Evolutionary conservation across 2,888 invertebrate species (phyloP).

Genomic region (Camponotus fellah): DNA sequence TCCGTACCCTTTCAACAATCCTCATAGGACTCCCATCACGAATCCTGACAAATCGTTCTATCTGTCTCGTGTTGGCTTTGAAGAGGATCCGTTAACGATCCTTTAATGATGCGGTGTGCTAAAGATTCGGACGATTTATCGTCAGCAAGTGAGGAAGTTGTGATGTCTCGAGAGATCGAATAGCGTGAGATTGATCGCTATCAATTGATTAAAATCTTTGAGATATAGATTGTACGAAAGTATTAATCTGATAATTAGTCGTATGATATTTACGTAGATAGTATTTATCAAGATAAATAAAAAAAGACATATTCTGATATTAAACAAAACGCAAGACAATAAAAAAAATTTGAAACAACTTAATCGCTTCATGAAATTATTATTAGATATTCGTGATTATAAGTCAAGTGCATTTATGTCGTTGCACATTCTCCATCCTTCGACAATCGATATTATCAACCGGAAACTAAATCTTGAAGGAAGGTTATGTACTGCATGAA

Average conservation of each 20-base stretch:
- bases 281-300: not conserved
- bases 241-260: not conserved
- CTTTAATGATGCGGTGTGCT: conserved; percentile 70
- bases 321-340: not conserved
- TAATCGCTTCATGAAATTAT: not conserved
- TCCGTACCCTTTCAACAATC: conserved; percentile 45
- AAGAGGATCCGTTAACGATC: conserved; percentile 71
- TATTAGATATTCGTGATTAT: not conserved
- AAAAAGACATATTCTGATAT: not conserved
- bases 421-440: not conserved
- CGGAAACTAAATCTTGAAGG: conserved; percentile 23
- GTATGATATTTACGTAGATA: not conserved
- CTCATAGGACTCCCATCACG: conserved; percentile 66
- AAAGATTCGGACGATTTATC: conserved; percentile 62
- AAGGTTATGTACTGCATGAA: conserved; percentile 56
- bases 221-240: not conserved
- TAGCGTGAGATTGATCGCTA: conserved; percentile 15
- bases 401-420: not conserved
- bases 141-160: conserved; percentile 55
- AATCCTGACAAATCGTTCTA: conserved; percentile 73
- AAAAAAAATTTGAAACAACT: not conserved
- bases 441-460: not conserved
- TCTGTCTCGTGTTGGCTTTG: conserved; percentile 57
- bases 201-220: conserved; percentile 31
- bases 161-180: conserved; percentile 52